Percentiles rank a stretch among this genome's conserved stretches.
Conservation (phyloP, 2,888 invertebrate species). For the Saturnia japonica region DNA sequence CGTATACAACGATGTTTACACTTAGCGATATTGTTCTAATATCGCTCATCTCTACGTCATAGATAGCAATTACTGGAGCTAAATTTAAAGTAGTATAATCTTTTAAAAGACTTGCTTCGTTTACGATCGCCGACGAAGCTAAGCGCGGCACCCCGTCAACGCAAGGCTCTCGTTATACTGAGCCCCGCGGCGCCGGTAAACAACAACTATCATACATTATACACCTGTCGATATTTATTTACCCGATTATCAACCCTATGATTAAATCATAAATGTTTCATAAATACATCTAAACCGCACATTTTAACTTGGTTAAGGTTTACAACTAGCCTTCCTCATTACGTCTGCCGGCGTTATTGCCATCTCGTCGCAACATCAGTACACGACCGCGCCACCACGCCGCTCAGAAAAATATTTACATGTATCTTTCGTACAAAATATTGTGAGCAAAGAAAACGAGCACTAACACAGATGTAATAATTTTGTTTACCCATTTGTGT, state of each 20-base stretch:
- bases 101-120: slow-evolving; percentile 57
- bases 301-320: slow-evolving; percentile 43
- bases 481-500: slow-evolving; percentile 47
- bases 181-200: slow-evolving; percentile 65
- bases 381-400: slow-evolving; percentile 64
- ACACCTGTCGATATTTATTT: slow-evolving; percentile 42
- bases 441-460: slow-evolving; percentile 43
- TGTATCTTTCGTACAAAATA: slow-evolving; percentile 62
- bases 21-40: no score
- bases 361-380: slow-evolving; percentile 66
- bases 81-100: slow-evolving; percentile 60
- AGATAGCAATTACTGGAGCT: slow-evolving; percentile 35
- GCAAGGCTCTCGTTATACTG: slow-evolving; percentile 65
- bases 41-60: background rate
- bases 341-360: slow-evolving; percentile 71
- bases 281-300: slow-evolving; percentile 28
- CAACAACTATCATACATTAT: slow-evolving; percentile 43
- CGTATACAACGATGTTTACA: no score
- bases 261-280: slow-evolving; percentile 26
- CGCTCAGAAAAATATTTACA: slow-evolving; percentile 74
- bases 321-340: slow-evolving; percentile 69
- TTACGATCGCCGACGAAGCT: slow-evolving; percentile 30
- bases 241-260: slow-evolving; percentile 56
- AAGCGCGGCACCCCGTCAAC: slow-evolving; percentile 54
- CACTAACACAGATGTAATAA: slow-evolving; percentile 31